phyloP scores from a whole-genome alignment of 2,888 invertebrate species.

The Dascillus cervinus region DNA sequence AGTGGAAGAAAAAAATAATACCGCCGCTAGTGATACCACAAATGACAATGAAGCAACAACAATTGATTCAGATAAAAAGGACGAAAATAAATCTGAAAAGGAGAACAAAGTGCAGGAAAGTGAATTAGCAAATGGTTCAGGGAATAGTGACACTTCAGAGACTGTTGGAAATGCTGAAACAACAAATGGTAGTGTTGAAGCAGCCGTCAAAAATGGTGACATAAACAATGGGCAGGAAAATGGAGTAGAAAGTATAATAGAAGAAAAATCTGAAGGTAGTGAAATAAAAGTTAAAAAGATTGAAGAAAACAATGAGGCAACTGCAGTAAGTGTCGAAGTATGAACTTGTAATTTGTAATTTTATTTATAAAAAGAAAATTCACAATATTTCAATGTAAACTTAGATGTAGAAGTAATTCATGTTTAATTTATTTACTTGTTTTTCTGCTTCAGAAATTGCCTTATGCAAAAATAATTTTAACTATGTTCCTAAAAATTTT shows the following conservation, averaged over 20 bases:
- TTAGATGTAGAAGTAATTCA: too few relatives aligned
- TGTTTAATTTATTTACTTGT: too few relatives aligned
- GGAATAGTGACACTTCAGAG: too few relatives aligned
- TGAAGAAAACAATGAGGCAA: constrained; percentile 44
- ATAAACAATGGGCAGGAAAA: constrained; percentile 24
- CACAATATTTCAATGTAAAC: too few relatives aligned
- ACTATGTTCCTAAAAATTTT: too few relatives aligned
- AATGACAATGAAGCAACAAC: constrained; percentile 9
- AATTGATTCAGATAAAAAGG: constrained; percentile 6
- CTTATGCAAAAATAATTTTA: too few relatives aligned
- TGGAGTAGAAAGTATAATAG: constrained; percentile 13
- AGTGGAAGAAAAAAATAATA: constrained; percentile 6
- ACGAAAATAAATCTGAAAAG: constrained; percentile 5
- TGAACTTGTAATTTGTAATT: constrained; percentile 29
- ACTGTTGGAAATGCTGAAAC: constrained; percentile 7
- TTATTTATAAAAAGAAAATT: background rate
- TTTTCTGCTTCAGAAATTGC: too few relatives aligned
- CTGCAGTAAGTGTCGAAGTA: constrained; percentile 45
- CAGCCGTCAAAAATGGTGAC: constrained; percentile 12
- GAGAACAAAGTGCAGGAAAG: constrained; percentile 6
- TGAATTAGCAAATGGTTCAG: constrained; percentile 1
- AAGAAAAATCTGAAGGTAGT: constrained; percentile 21
- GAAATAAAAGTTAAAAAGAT: constrained; percentile 53
- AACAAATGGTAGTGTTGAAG: constrained; percentile 28
- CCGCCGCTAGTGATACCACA: constrained; percentile 18